Conservation (phyloP, 2,113 vertebrate species). For the Solea senegalensis region DNA sequence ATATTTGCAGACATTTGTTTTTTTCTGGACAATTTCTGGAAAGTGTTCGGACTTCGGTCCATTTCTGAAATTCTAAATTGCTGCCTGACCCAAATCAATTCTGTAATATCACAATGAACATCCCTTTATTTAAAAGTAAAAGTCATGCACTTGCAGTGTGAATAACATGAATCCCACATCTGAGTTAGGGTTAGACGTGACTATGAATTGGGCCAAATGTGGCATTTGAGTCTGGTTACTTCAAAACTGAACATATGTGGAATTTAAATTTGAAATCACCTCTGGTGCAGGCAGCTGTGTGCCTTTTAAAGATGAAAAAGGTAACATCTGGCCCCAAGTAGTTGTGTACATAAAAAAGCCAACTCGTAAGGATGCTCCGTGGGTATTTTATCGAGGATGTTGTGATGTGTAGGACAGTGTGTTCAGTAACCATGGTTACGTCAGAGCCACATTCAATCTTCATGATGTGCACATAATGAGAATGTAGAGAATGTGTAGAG, state of each 20-base stretch:
- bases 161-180: conserved; percentile 30
- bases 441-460: conserved; percentile 15
- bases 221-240: conserved; percentile 16
- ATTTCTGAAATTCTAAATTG: too few relatives aligned
- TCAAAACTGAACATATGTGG: neutral
- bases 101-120: conserved; percentile 20
- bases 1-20: too few relatives aligned
- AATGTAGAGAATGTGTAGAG: conserved; percentile 6
- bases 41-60: too few relatives aligned
- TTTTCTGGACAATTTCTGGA: too few relatives aligned
- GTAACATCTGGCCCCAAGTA: too few relatives aligned
- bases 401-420: conserved; percentile 23
- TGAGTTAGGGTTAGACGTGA: neutral
- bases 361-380: neutral
- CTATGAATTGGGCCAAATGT: conserved; percentile 50
- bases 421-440: conserved; percentile 55
- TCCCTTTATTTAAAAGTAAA: conserved; percentile 24
- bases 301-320: conserved; percentile 7
- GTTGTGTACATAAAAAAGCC: neutral
- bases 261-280: conserved; percentile 12
- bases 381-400: conserved; percentile 11
- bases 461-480: conserved; percentile 16
- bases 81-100: neutral
- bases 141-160: conserved; percentile 10
- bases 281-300: conserved; percentile 32